phyloP scores from a whole-genome alignment of 2,888 invertebrate genomes.

The Camponotus fellah region DNA sequence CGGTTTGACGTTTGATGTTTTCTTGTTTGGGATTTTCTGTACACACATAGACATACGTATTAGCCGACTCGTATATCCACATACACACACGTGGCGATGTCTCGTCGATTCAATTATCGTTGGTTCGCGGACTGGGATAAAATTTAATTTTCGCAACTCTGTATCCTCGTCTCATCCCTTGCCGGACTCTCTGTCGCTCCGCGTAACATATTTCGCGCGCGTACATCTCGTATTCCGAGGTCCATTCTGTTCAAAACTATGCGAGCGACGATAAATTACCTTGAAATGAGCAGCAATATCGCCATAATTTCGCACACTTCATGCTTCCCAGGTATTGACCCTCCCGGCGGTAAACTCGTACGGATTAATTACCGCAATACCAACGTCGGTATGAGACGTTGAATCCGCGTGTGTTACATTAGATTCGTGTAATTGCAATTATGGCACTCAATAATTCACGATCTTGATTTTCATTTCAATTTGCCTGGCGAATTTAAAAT shows the following conservation, averaged over 20 bases:
- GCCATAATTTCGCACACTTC: slow-evolving; percentile 45
- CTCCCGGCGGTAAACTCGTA: slow-evolving; percentile 36
- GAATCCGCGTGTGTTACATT: slow-evolving; percentile 1
- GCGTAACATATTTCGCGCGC: slow-evolving; percentile 4
- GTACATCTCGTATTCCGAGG: neutral
- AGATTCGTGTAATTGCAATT: neutral
- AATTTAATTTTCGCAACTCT: slow-evolving; percentile 45
- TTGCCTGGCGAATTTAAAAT: neutral
- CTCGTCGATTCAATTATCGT: slow-evolving; percentile 40
- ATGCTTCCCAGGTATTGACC: slow-evolving; percentile 22
- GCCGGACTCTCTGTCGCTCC: neutral
- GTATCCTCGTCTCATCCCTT: neutral
- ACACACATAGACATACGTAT: neutral
- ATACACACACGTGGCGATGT: neutral
- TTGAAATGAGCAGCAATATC: slow-evolving; percentile 46
- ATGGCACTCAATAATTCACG: neutral
- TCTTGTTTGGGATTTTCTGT: slow-evolving; percentile 21
- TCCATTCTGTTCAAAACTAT: slow-evolving; percentile 40
- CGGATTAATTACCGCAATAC: slow-evolving; percentile 34
- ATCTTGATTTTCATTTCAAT: neutral
- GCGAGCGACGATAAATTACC: slow-evolving; percentile 43
- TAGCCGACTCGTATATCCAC: neutral
- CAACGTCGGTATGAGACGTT: neutral
- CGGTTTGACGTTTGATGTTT: neutral
- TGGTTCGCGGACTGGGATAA: slow-evolving; percentile 3